Evolutionary conservation across 1,140 invertebrate species (phyloP), one percentile per base, ranked within the genome.

Genomic region (Radopholus similis): DNA sequence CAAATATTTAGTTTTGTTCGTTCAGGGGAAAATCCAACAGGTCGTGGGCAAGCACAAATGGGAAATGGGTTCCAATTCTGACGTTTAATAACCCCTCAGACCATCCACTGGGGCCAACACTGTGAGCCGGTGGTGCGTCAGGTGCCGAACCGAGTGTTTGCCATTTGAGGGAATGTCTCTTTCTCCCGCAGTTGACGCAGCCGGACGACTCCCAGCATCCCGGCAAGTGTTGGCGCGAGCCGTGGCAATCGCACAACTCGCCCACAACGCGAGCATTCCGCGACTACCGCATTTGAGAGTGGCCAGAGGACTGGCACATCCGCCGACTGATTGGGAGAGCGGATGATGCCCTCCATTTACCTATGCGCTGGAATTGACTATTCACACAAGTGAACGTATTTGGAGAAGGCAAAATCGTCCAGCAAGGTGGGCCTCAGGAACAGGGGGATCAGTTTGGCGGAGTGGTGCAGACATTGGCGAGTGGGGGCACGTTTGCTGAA

Each of bases 251-350:
- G 26, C 5, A 34, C 49, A 30, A 3, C 21, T 62, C 59, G 49
- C 13, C 59, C 11, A 18, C 23, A 1, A 30, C 59, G 32, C 21
- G 18, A 15, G 59, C 59, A 23, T 62, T 62, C 30, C 26, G 38
- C 40, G 40, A 62, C n/a, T 62, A 62, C 32, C 26, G 32, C 26
- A 62, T 62, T 47, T 62, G 30, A 49, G n/a, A 6, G n/a, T 2
- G 15, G 4, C 15, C 4, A 5, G 15, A 42, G 11, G 11, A 42
- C 11, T 18, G 38, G 1, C 38, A 1, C 38, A 11, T n/a, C 1
- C 38, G 11, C 38, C 38, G 38, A n/a, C 11, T 11, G 18, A 13
- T 13, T 13, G 11, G 11, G 11, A 42, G 18, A 42, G 11, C 38
- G 18, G 38, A 11, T 42, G 11, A 42, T 42, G 11, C 18, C 38